A percentile compares a stretch with the other conserved stretches of the same genome.
These are phyloP conservation scores for Synanthedon myopaeformis DNA, from an alignment of 2,888 invertebrate species.

Conservation along the genomic window DNA sequence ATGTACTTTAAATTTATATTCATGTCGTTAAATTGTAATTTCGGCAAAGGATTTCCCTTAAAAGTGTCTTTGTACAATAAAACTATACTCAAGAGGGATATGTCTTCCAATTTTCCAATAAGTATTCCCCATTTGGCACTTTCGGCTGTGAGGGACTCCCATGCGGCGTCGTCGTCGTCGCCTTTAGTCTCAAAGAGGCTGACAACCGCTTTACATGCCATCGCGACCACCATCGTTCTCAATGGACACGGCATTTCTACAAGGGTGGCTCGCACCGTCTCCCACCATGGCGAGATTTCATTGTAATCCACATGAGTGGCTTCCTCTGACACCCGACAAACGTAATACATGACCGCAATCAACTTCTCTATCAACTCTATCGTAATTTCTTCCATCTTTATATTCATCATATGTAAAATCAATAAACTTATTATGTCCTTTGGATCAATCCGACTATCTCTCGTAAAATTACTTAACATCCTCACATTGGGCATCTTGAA, in stretches of 20 bases:
- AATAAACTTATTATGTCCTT: constrained; percentile 78
- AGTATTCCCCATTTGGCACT: constrained; percentile 88
- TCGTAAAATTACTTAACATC: constrained; percentile 29
- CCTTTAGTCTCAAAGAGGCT: constrained; percentile 49
- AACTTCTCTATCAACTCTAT: constrained; percentile 76
- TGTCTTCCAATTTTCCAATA: constrained; percentile 90
- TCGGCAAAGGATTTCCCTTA: constrained; percentile 55
- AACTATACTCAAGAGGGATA: constrained; percentile 82
- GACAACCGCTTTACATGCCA: constrained; percentile 84
- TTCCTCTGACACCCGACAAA: constrained; percentile 74
- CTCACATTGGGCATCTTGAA: constrained; percentile 43
- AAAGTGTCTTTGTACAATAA: constrained; percentile 63
- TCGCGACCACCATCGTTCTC: constrained; percentile 83
- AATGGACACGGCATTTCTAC: constrained; percentile 80
- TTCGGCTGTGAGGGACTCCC: constrained; percentile 88
- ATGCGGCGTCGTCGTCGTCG: constrained; percentile 72
- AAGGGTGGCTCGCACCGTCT: constrained; percentile 77
- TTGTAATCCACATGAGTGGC: constrained; percentile 75
- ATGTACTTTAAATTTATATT: constrained; percentile 76
- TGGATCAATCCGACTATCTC: constrained; percentile 48
- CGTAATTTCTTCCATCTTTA: constrained; percentile 62
- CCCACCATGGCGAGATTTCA: constrained; percentile 86
- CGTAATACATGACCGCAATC: constrained; percentile 72
- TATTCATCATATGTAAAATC: constrained; percentile 79
- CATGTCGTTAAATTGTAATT: constrained; percentile 64